Conservation (phyloP, 1,140 invertebrate species). For the Whitmania pigra region DNA sequence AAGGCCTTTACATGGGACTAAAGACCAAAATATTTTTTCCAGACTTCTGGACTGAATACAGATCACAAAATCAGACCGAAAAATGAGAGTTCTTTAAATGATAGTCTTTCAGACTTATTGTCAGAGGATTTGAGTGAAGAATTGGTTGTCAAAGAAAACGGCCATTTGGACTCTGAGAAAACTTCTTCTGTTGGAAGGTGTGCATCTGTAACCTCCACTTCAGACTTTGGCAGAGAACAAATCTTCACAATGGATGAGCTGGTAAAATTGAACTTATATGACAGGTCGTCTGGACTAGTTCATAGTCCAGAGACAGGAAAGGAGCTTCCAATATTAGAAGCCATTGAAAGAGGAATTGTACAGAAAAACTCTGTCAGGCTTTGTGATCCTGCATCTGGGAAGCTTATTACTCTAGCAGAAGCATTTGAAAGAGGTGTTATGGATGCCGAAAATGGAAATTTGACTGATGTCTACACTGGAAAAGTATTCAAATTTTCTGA, state of each 20-base stretch:
- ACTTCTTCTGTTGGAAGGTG: no score
- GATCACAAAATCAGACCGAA: no score
- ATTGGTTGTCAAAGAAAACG: slow-evolving; percentile 9
- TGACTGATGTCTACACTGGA: slow-evolving; percentile 38
- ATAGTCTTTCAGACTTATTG: no score
- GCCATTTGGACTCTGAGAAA: background rate
- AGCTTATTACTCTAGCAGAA: slow-evolving; percentile 63
- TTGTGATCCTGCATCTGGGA: slow-evolving; percentile 58
- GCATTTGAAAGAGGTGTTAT: slow-evolving; percentile 65
- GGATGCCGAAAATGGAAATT: slow-evolving; percentile 58
- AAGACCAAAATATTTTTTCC: no score
- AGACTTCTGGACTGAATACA: no score
- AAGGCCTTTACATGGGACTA: no score
- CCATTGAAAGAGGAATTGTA: slow-evolving; percentile 71
- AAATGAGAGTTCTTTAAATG: no score
- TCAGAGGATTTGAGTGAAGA: background rate
- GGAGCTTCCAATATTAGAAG: slow-evolving; percentile 60
- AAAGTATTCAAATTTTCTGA: slow-evolving; percentile 57
- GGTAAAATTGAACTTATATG: slow-evolving; percentile 65
- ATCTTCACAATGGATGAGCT: slow-evolving; percentile 16
- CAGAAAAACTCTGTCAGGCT: slow-evolving; percentile 66
- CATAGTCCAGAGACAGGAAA: slow-evolving; percentile 27
- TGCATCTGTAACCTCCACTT: background rate
- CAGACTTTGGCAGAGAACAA: background rate
- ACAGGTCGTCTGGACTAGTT: slow-evolving; percentile 59